Percentiles rank a stretch among this genome's conserved stretches.
Conservation (phyloP, 1,140 invertebrate genomes). For the Lucilia sericata region DNA sequence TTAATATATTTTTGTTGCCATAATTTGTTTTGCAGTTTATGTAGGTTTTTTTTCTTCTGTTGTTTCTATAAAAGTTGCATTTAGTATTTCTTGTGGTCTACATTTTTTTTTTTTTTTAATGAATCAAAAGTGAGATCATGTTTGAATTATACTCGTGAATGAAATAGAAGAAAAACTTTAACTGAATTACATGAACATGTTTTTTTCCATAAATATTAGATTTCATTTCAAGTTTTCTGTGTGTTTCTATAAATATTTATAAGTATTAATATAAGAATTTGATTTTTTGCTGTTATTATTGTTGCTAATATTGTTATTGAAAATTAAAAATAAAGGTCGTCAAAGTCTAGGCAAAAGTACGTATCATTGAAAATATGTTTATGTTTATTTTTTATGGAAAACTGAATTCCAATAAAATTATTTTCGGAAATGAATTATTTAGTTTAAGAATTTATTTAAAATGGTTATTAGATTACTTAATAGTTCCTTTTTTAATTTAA, state of each 20-base stretch:
- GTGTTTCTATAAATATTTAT: neutral
- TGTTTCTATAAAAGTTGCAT: neutral
- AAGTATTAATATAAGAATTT: neutral
- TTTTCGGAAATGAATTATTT: too few species aligned
- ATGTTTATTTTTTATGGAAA: neutral
- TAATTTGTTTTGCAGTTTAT: conserved; percentile 17
- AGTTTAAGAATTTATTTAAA: neutral
- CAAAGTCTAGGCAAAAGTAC: conserved; percentile 18
- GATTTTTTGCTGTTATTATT: neutral
- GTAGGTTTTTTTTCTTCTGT: neutral
- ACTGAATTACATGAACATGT: neutral
- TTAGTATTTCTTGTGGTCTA: conserved; percentile 4
- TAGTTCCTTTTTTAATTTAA: too few species aligned
- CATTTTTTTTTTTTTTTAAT: too few species aligned
- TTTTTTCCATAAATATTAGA: neutral
- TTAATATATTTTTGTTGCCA: neutral
- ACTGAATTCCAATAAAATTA: neutral
- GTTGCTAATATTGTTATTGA: neutral
- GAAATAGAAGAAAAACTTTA: neutral
- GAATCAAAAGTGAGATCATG: conserved; percentile 18
- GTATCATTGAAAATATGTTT: neutral
- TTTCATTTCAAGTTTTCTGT: neutral
- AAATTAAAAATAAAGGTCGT: neutral
- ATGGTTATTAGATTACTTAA: neutral
- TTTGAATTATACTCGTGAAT: neutral